Evolutionary conservation across 2,113 vertebrate species (phyloP), one percentile per base, ranked within the genome.

Genomic region (Noturus placidus): DNA sequence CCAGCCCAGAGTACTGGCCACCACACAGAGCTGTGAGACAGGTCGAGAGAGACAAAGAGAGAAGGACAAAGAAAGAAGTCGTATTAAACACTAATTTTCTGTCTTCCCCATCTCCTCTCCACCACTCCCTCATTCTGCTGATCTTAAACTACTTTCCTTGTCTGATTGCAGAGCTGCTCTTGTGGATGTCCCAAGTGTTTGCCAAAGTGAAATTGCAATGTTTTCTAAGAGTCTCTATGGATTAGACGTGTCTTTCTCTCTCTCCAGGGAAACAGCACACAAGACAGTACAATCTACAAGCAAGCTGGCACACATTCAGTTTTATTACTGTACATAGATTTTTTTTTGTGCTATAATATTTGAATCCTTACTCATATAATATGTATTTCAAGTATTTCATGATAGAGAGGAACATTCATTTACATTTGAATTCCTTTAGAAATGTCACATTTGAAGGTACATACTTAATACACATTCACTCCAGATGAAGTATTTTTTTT

Each of bases 1-100:
- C 97, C 0, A 97, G 94, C 67, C 97, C 97, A 0, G 96, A 95
- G 91, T 98, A 98, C 93, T 98, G 97, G 84, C 98, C 98, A 9
- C 98, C 98, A 61, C 98, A 99, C 9, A 96, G 98, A 25, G 98
- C 98, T 99, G 93, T 9, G 94, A 91, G 86, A 91, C 22, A 93
- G 86, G 9, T 67, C 5, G 38, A 79, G 82, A 46, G 25, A 82
- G 79, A 10, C 1, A 38, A 7, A 65, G 13, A 54, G 22, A 9
- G 93, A 90, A 87, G 90, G 22, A 54, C 11, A 54, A 14, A 54
- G 25, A 87, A 56, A 85, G 57, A 89, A 69, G 86, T 63, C 79
- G 54, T 59, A 84, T 87, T 59, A 86, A 57, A 87, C 57, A 79
- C 77, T 92, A 90, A 86, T 87, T 87, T 56, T 84, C 22, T 86